Base-by-base conservation (phyloP, 2,797 vertebrate species). In the Triplophysa yarkandensis region DNA sequence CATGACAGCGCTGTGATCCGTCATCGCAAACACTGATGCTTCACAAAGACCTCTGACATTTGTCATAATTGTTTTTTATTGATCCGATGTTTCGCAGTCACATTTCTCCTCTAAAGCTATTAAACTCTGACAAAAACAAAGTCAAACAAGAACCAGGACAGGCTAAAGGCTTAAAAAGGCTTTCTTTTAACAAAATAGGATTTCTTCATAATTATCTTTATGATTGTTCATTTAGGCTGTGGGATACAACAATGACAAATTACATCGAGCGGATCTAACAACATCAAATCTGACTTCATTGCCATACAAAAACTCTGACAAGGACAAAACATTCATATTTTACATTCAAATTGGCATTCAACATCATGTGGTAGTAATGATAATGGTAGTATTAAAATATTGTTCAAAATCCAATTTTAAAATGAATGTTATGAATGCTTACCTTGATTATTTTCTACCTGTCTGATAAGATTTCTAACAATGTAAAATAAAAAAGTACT, bases 41-140 rank as follows among this genome's bases (percentile, higher is more conserved):
- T 75, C 64, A 68, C 39, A 67, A 43, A 34, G 65, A 75, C 64
- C 64, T 64, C 68, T 69, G 73, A 76, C 80, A 72, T 76, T 78
- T 72, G 52, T 78, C 58, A 68, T 76, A 81, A 78, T 78, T 81
- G 77, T 68, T 81, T 81, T 78, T 66, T 72, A 81, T 78, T 68
- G 76, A 81, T 69, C 74, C 41, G 27, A 46, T 46, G 23, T 41
- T 55, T 76, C 39, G 21, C 68, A 78, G 71, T 58, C 71, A 69
- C 62, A 74, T 65, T 50, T 73, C 50, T 62, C 7, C 58, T 63
- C 34, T 54, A 60, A 65, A 52, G 52, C 54, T 19, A 34, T 60
- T 60, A 19, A 25, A 21, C 54, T 66, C 14, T 55, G 28, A 74
- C 50, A 25, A 21, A 13, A 73, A 48, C 69, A 16, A 61, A 55